phyloP scores from a whole-genome alignment of 2,888 invertebrate species.

The Eupithecia tripunctaria region DNA sequence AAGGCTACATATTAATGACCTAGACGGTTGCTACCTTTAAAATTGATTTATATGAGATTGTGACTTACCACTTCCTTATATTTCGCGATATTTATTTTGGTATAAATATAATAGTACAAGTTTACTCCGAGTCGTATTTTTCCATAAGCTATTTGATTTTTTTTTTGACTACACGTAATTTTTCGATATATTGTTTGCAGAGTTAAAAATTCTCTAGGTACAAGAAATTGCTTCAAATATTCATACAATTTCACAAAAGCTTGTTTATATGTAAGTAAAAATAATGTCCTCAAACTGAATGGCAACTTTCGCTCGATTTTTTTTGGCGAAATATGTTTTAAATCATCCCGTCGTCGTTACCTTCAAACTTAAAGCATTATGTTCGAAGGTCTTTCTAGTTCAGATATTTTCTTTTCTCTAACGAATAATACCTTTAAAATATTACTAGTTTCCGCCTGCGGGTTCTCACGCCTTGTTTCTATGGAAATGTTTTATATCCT shows the following conservation, averaged over 20 bases:
- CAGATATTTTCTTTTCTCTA: too few relatives aligned
- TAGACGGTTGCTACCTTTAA: neutral
- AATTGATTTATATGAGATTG: neutral
- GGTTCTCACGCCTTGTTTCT: too few relatives aligned
- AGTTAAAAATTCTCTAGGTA: too few relatives aligned
- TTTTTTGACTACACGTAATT: neutral
- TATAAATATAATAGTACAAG: neutral
- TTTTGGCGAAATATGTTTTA: neutral
- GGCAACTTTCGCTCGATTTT: neutral
- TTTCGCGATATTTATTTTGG: neutral
- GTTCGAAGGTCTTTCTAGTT: too few relatives aligned
- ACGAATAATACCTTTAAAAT: neutral
- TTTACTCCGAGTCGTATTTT: neutral
- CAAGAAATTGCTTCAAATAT: too few relatives aligned
- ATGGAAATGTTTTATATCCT: too few relatives aligned
- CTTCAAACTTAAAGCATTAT: too few relatives aligned
- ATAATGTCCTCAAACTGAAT: too few relatives aligned
- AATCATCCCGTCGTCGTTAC: neutral
- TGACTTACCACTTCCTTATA: conserved; percentile 3
- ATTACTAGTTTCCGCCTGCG: too few relatives aligned
- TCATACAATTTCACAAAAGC: too few relatives aligned
- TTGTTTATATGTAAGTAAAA: too few relatives aligned
- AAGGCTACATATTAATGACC: conserved; percentile 3
- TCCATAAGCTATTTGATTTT: neutral
- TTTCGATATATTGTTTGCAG: neutral